Evolutionary conservation across 2,797 vertebrate species (phyloP).

Genomic region (Aulostomus chinensis): DNA sequence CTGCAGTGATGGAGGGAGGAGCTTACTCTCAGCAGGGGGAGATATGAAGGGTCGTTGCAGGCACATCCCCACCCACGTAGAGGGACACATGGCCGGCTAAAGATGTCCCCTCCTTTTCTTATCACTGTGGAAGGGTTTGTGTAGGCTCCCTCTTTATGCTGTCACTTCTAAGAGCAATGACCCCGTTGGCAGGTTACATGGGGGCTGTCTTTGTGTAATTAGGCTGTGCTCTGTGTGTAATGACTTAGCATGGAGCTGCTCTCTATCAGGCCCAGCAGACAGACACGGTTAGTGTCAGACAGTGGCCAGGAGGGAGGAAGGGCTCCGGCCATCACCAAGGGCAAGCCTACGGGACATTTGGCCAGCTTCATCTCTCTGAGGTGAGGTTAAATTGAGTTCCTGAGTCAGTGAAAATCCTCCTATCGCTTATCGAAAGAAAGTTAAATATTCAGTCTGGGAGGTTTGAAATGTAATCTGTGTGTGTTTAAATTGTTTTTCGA

Average conservation of each 20-base stretch:
- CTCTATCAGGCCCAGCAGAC: constrained; percentile 67
- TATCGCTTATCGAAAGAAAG: constrained; percentile 66
- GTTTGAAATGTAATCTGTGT: constrained; percentile 74
- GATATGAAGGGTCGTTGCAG: constrained; percentile 26
- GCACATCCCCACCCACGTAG: constrained; percentile 11
- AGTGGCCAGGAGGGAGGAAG: constrained; percentile 18
- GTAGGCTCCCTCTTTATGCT: constrained; percentile 48
- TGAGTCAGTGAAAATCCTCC: constrained; percentile 68
- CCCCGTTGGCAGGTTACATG: constrained; percentile 86
- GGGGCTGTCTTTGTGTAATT: constrained; percentile 86
- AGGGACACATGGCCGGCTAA: constrained; percentile 19
- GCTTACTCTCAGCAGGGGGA: constrained; percentile 5
- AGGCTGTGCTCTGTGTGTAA: constrained; percentile 78
- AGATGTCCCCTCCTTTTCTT: constrained; percentile 34
- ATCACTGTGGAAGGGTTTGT: constrained; percentile 49
- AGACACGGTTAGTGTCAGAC: constrained; percentile 38
- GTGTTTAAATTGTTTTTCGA: constrained; percentile 76
- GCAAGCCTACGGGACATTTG: constrained; percentile 55
- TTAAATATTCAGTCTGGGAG: constrained; percentile 77
- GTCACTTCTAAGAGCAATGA: constrained; percentile 82
- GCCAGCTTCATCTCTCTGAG: constrained; percentile 48
- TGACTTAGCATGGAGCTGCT: constrained; percentile 65
- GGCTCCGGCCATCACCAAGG: constrained; percentile 51
- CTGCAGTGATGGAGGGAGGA: neutral
- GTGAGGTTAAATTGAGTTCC: constrained; percentile 71